Conservation (phyloP, 2,113 vertebrate genomes). For the Thunnus maccoyii region DNA sequence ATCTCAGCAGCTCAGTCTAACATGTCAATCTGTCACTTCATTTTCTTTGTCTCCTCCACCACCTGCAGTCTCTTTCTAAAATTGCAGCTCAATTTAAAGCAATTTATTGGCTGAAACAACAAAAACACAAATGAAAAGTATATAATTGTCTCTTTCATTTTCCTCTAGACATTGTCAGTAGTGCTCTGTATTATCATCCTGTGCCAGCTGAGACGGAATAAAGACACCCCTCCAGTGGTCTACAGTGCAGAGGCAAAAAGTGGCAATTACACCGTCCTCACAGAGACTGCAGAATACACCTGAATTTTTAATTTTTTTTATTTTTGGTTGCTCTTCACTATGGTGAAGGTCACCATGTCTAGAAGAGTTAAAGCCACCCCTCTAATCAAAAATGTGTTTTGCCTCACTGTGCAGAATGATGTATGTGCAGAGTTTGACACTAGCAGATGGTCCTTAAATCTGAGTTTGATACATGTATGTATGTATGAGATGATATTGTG, state of each 20-base stretch:
- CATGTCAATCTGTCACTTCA: not conserved
- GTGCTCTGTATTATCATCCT: slow-evolving; percentile 52
- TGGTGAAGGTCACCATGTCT: not conserved
- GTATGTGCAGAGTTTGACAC: too few species aligned
- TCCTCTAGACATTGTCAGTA: slow-evolving; percentile 35
- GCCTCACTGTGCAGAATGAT: too few species aligned
- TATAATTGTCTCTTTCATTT: not conserved
- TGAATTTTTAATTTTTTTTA: slow-evolving; percentile 21
- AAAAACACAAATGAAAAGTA: not conserved
- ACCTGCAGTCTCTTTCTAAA: not conserved
- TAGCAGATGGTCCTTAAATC: too few species aligned
- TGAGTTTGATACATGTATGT: too few species aligned
- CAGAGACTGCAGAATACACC: slow-evolving; percentile 21
- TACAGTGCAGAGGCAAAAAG: slow-evolving; percentile 69
- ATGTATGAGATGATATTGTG: too few species aligned
- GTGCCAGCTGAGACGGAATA: slow-evolving; percentile 53
- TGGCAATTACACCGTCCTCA: slow-evolving; percentile 51
- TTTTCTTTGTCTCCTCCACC: slow-evolving; percentile 4
- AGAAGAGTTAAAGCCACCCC: not conserved
- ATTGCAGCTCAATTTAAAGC: not conserved
- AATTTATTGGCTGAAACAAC: not conserved
- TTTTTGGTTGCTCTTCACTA: not conserved
- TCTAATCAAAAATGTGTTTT: too few species aligned
- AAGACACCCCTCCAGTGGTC: slow-evolving; percentile 43
- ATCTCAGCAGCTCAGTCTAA: too few species aligned